phyloP scores from a whole-genome alignment of 23 tunicate genomes.

The Ciona savignyi region DNA sequence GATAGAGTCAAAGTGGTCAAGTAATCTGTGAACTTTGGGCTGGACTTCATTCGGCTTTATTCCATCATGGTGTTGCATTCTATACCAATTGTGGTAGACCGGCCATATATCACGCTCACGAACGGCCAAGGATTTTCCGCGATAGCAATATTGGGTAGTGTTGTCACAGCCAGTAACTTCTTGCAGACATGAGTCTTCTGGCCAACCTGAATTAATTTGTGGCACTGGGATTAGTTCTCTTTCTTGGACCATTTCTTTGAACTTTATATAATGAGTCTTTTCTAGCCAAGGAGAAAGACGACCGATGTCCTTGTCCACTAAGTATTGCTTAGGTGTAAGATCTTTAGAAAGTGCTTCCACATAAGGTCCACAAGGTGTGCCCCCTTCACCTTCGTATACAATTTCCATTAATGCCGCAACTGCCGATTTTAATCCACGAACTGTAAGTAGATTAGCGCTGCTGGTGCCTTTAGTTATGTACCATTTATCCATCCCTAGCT shows the following conservation, averaged over 20 bases:
- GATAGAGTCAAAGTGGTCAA: too few species aligned
- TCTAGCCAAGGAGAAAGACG: too few species aligned
- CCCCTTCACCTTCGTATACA: slow-evolving; percentile 48
- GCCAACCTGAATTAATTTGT: not conserved
- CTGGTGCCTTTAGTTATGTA: slow-evolving; percentile 5
- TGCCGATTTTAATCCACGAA: slow-evolving; percentile 19
- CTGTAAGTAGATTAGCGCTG: slow-evolving; percentile 5
- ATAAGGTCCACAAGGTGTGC: slow-evolving; percentile 16
- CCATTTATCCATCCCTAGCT: slow-evolving; percentile 19
- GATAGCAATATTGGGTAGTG: too few species aligned
- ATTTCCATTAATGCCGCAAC: slow-evolving; percentile 26
- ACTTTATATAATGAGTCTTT: too few species aligned
- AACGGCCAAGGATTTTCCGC: too few species aligned
- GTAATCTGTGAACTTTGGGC: too few species aligned
- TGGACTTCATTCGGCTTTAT: too few species aligned
- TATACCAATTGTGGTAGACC: too few species aligned
- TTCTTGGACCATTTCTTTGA: slow-evolving; percentile 26
- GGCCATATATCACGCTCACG: too few species aligned
- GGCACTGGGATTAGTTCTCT: not conserved
- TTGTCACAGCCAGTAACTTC: too few species aligned
- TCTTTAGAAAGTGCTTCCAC: not conserved
- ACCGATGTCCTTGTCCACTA: too few species aligned
- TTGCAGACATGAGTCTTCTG: slow-evolving; percentile 10
- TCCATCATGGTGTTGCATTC: too few species aligned
- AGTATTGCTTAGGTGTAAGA: not conserved